Evolutionary conservation across 2,113 vertebrate genomes (phyloP), one percentile per base, ranked within the genome.

Genomic region (Syrrhaptes paradoxus): DNA sequence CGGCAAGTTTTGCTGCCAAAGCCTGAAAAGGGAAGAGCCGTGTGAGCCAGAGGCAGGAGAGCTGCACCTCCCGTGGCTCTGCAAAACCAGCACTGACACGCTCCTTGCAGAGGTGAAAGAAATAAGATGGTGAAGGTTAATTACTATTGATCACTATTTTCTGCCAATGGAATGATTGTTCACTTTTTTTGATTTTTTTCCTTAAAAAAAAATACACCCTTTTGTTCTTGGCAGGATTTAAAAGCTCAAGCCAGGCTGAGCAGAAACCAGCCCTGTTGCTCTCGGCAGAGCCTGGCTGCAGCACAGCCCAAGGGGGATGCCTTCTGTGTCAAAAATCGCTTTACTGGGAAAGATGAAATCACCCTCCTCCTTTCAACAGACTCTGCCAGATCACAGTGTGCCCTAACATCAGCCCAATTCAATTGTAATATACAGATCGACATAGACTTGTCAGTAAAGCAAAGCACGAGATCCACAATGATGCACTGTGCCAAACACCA

Each of bases 391-490:
- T 24, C 22, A 16, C 0, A 0, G 43, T 6, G 0, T 3, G 31
- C 11, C 51, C 36, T 57, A 36, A 3, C 10, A 22, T 24, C 8
- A 2, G 0, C n/a, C 38, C 13, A 2, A 31, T 26, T 45, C 38
- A 51, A 31, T 13, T 11, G 0, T 5, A 34, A 52, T 1, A 3
- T 3, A 3, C 18, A 2, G 1, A 17, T 5, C 3, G 1, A 61
- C 43, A 6, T 0, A 5, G 25, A 26, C 1, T 17, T 12, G 8
- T 3, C 6, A 45, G 59, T 7, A 55, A 61, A 77, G 18, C 34
- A 6, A 36, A 66, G 63, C 0, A 0, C 0, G 15, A 62, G 24
- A 55, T 3, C 38, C 0, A 0, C 1, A 4, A 24, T 0, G 20
- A 26, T 1, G 4, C 55, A 6, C 7, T 10, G 15, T 1, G 34